Conservation (phyloP, 1,140 invertebrate genomes). For the Drosophila melanogaster region DNA sequence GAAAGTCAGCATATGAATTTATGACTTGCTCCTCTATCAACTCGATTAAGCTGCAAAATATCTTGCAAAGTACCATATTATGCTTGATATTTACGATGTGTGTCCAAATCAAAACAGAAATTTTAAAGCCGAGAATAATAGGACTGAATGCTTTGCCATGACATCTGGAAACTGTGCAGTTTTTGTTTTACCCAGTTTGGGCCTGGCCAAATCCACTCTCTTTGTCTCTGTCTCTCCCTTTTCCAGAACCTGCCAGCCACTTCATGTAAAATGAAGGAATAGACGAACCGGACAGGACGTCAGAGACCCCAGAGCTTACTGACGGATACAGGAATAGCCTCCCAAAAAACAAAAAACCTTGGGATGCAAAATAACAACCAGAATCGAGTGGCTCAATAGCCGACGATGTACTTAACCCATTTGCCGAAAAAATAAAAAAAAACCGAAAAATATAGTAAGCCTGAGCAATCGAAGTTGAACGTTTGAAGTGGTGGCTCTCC, state of each 20-base stretch:
- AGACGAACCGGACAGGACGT: constrained; percentile 46
- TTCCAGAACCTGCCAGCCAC: constrained; percentile 23
- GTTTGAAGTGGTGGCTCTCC: constrained; percentile 17
- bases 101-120: not conserved
- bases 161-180: constrained; percentile 21
- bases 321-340: constrained; percentile 50
- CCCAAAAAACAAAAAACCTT: constrained; percentile 17
- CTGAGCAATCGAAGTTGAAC: constrained; percentile 37
- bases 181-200: constrained; percentile 8
- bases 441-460: constrained; percentile 15
- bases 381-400: constrained; percentile 38
- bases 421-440: constrained; percentile 34
- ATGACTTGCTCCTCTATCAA: not conserved
- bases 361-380: constrained; percentile 31
- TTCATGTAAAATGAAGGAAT: constrained; percentile 53
- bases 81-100: not conserved
- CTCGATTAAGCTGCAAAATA: constrained; percentile 5
- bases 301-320: constrained; percentile 25
- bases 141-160: constrained; percentile 4
- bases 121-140: not conserved
- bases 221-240: not conserved
- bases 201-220: constrained; percentile 1
- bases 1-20: constrained; percentile 3
- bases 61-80: not conserved
- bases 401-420: constrained; percentile 66